Base-by-base conservation (phyloP, 2,113 vertebrate species). In the Barnardius zonarius region DNA sequence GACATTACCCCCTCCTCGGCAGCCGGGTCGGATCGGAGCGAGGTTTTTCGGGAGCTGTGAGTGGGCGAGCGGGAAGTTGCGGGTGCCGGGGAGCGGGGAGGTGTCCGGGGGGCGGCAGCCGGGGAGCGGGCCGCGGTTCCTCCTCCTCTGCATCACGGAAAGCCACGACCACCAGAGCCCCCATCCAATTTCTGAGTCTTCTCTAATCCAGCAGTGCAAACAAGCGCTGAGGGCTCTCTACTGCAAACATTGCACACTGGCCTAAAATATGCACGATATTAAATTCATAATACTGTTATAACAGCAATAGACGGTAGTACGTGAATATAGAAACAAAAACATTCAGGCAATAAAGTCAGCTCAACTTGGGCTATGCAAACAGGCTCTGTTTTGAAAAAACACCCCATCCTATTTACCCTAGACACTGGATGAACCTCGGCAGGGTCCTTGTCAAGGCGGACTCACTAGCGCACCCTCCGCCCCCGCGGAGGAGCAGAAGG, bases 201-300 rank as follows among this genome's bases (percentile, higher is more conserved):
- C 12, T 46, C 83, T 96, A 96, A 97, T 96, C 79, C 81, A 72
- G 76, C 86, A 96, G 88, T 49, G 51, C 77, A 97, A 97, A 79
- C 85, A 95, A 97, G 79, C 66, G 28, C 83, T 91, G 92, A 37
- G 20, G 87, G 59, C 41, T 93, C 43, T 84, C 88, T 81, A 31
- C 82, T 81, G 81, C 84, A 95, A 97, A 96, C 95, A 95, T n/a
- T 73, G 83, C 25, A 1, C 92, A 17, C 80, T 46, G 68, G 41
- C 72, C 76, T 95, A 74, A 97, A 97, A 93, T 88, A 97, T 43
- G 81, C 74, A 67, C 78, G 43, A 73, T 95, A 96, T 95, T 95
- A 94, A 93, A 93, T 95, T 88, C 77, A 82, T 44, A 81, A 83
- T 61, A 68, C 18, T 66, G 66, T 92, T 91, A 78, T 80, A 79